Evolutionary conservation across 2,797 vertebrate species (phyloP).

Genomic region (Mareca penelope): DNA sequence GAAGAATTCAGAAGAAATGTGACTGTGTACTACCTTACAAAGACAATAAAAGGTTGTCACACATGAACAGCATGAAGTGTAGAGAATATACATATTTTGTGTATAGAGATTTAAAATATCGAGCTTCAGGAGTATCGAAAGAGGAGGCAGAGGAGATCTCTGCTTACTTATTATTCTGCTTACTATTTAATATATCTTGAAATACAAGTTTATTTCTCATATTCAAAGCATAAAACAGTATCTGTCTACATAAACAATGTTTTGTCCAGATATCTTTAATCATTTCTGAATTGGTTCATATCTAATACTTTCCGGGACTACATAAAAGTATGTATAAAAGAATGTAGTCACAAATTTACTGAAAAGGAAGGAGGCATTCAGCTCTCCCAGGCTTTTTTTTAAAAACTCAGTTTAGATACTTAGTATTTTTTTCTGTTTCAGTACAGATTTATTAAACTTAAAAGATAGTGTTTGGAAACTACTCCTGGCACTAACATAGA

Average conservation of each 20-base stretch:
- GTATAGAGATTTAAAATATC: neutral
- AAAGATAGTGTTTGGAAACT: neutral
- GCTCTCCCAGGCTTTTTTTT: neutral
- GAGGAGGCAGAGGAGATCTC: neutral
- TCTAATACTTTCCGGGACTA: neutral
- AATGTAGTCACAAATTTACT: neutral
- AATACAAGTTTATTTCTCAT: neutral
- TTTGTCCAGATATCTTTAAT: neutral
- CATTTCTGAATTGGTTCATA: neutral
- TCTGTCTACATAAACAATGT: neutral
- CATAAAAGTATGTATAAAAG: neutral
- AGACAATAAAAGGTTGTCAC: neutral
- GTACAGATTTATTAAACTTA: neutral
- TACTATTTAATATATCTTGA: neutral
- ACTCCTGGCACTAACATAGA: neutral
- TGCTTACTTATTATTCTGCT: neutral
- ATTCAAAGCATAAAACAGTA: neutral
- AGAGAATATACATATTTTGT: neutral
- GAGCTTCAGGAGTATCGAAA: neutral
- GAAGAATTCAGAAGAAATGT: neutral
- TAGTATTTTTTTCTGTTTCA: neutral
- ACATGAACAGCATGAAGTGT: rapidly evolving
- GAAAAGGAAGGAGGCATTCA: neutral
- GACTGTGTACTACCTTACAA: neutral
- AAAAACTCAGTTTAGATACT: neutral